Conservation (phyloP, 2,113 vertebrate species). For the Euleptes europaea region DNA sequence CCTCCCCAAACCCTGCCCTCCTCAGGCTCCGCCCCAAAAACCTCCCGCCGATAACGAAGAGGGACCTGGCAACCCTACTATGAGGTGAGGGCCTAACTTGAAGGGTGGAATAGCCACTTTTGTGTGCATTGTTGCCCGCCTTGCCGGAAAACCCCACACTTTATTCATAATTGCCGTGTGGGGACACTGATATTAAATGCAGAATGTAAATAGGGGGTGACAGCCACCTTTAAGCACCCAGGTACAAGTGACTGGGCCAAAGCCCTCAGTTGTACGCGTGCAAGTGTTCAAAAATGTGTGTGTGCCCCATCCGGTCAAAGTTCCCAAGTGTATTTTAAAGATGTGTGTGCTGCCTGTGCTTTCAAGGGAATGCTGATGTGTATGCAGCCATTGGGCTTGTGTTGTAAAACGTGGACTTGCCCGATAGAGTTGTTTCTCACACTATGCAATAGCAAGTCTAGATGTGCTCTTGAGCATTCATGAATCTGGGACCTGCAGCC, state of each 20-base stretch:
- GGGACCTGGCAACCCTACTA: no score
- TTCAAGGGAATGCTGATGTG: background rate
- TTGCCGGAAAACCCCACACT: no score
- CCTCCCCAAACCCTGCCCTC: no score
- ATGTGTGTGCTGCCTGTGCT: background rate
- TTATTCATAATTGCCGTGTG: background rate
- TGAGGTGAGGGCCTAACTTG: no score
- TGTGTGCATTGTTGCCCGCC: background rate
- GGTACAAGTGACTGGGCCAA: background rate
- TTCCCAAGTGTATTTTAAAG: background rate
- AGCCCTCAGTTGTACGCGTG: no score
- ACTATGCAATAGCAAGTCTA: background rate
- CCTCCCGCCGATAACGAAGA: no score
- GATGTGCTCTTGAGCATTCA: background rate
- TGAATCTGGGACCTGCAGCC: background rate
- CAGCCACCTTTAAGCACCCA: background rate
- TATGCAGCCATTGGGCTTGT: background rate
- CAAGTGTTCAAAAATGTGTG: no score
- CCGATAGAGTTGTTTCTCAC: background rate
- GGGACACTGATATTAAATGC: background rate
- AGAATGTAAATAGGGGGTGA: no score
- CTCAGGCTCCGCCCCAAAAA: no score
- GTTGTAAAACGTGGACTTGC: background rate
- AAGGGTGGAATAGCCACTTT: no score
- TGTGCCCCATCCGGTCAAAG: background rate